Percentiles rank a stretch among this genome's conserved stretches.
Conservation (phyloP, 1,140 invertebrate species). For the Proctacanthus coquilletti region DNA sequence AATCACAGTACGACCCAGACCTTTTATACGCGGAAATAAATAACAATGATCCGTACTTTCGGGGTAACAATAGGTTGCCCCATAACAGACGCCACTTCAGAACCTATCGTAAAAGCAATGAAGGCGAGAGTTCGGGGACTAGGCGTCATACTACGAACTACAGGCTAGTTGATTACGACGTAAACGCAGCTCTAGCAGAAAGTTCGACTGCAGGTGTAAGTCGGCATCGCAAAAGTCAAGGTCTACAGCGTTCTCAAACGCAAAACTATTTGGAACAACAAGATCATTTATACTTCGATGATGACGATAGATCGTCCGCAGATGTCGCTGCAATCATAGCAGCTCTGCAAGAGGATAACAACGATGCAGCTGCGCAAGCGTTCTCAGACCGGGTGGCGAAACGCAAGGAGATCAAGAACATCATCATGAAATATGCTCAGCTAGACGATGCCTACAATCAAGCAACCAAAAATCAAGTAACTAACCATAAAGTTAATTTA, state of each 20-base stretch:
- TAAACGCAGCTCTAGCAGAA: too few species aligned
- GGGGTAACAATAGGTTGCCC: background rate
- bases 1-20: slow-evolving; percentile 7
- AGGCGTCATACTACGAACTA: background rate
- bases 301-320: slow-evolving; percentile 24
- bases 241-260: slow-evolving; percentile 8
- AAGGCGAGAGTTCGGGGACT: background rate
- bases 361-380: slow-evolving; percentile 32
- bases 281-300: slow-evolving; percentile 2
- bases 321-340: slow-evolving; percentile 25
- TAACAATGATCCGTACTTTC: slow-evolving; percentile 3
- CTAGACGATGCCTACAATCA: slow-evolving; percentile 46
- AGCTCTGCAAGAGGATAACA: slow-evolving; percentile 30
- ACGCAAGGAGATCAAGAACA: slow-evolving; percentile 61
- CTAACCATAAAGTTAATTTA: too few species aligned
- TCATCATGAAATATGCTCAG: slow-evolving; percentile 61
- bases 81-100: background rate
- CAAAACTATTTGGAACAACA: slow-evolving; percentile 2
- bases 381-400: slow-evolving; percentile 53
- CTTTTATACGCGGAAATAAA: slow-evolving; percentile 2
- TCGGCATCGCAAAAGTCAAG: slow-evolving; percentile 2
- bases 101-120: background rate
- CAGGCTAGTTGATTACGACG: too few species aligned
- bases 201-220: background rate
- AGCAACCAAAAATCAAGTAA: too few species aligned